Evolutionary conservation across 2,113 vertebrate species (phyloP).

Genomic region (Calyptommatus sinebrachiatus): DNA sequence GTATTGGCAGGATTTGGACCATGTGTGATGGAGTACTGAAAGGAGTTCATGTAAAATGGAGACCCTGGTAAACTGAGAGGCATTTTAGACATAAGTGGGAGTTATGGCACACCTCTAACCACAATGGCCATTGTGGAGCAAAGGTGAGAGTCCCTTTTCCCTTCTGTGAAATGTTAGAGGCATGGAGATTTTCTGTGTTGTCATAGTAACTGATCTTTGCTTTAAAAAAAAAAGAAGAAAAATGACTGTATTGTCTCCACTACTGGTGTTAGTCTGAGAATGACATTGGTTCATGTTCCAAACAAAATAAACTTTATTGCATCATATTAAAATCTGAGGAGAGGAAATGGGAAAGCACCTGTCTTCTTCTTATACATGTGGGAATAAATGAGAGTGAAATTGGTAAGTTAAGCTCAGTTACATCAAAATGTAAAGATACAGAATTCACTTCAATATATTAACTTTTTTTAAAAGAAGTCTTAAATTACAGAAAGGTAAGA

Average conservation of each 20-base stretch:
- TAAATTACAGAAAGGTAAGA: constrained; percentile 13
- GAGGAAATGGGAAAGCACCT: neutral
- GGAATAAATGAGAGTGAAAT: neutral
- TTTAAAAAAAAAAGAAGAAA: neutral
- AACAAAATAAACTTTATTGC: neutral
- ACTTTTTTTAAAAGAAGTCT: neutral
- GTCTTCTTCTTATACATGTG: neutral
- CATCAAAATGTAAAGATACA: neutral
- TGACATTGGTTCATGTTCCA: neutral
- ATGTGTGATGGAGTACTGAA: neutral
- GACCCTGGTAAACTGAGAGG: neutral
- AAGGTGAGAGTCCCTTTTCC: neutral
- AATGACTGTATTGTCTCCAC: neutral
- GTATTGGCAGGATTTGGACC: neutral
- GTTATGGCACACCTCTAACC: neutral
- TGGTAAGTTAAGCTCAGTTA: neutral
- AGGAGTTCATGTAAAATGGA: neutral
- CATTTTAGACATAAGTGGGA: neutral
- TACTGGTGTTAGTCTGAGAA: neutral
- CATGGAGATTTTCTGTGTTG: constrained; percentile 7
- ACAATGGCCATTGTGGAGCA: neutral
- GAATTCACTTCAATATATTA: constrained; percentile 7
- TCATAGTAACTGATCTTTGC: constrained; percentile 7
- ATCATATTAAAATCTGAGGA: neutral
- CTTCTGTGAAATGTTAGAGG: constrained; percentile 7